These are phyloP conservation scores for Monodelphis domestica DNA, from an alignment of 2,797 vertebrate species.

Conservation along the genomic window DNA sequence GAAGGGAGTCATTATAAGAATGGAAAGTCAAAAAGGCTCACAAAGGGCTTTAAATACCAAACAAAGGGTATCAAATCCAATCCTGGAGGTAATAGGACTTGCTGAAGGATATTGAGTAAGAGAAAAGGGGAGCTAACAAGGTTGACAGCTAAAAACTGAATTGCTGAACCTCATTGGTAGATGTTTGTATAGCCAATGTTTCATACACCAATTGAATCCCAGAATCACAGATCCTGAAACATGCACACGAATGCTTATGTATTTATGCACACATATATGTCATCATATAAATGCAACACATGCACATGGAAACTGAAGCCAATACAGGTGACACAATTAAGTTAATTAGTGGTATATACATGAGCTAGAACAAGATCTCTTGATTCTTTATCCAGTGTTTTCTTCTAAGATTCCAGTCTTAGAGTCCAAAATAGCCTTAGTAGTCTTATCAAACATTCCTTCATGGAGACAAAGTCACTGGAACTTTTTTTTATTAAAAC, in stretches of 20 bases:
- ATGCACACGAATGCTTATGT: background rate
- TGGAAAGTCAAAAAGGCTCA: background rate
- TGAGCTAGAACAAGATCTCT: background rate
- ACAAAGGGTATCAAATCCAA: background rate
- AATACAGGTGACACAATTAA: background rate
- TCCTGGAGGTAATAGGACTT: background rate
- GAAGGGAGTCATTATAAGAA: background rate
- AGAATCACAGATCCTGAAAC: background rate
- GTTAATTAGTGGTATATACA: background rate
- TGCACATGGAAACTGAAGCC: background rate
- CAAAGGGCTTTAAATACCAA: background rate
- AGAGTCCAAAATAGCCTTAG: background rate
- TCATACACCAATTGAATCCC: background rate
- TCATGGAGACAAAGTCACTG: background rate
- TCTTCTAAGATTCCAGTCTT: constrained; percentile 26
- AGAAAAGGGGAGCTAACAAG: background rate
- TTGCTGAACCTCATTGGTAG: background rate
- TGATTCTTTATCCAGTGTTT: background rate
- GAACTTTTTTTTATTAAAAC: too few species aligned
- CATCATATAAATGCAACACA: background rate
- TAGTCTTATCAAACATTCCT: background rate
- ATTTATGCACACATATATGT: background rate
- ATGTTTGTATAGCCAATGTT: background rate
- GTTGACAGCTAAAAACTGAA: background rate
- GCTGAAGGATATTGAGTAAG: background rate